Evolutionary conservation across 1,140 invertebrate genomes (phyloP), one percentile per base, ranked within the genome.

Genomic region (Aporrectodea caliginosa): DNA sequence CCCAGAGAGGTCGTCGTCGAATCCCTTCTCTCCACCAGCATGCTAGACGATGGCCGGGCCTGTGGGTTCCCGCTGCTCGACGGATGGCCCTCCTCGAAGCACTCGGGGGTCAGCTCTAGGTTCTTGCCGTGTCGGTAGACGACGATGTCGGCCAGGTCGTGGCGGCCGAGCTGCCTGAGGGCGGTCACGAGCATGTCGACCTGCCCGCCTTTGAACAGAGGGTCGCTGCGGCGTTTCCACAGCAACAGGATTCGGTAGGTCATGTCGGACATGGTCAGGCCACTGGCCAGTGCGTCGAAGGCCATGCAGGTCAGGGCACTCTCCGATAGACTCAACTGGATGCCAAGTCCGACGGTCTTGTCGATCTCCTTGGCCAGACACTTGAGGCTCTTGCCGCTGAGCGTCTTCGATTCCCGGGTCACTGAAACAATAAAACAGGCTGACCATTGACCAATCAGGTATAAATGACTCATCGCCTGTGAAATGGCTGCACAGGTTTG

Each of bases 241-340:
- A 85, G 83, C 0, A 88, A 81, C 33, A 88, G 81, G 31, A 88
- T 87, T 30, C 78, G 29, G 82, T 88, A 88, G 1, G 86, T 86
- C 16, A 88, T 85, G 74, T 88, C 86, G 0, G 83, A 79, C 83
- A 88, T 85, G 69, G 80, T 84, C 0, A 85, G 82, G 33, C 85
- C 85, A 78, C 86, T 86, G 22, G 86, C 84, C 58, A 88, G 84
- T 27, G 86, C 86, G 82, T 88, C 87, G 77, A 88, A 88, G 16
- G 86, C 87, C 12, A 88, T 84, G 16, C 87, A 87, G 0, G 87
- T 88, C 33, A 88, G 87, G 22, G 85, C 84, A 71, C 85, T 86
- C 75, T 88, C 87, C 1, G 87, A 85, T 29, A 88, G 81, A 73
- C 87, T 83, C 12, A 88, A 84, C 75, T 88, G 84, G 27, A 87